Percentiles rank a stretch among this genome's conserved stretches.
Conservation (phyloP, 1,140 invertebrate species). For the Rhizoglyphus robini region DNA sequence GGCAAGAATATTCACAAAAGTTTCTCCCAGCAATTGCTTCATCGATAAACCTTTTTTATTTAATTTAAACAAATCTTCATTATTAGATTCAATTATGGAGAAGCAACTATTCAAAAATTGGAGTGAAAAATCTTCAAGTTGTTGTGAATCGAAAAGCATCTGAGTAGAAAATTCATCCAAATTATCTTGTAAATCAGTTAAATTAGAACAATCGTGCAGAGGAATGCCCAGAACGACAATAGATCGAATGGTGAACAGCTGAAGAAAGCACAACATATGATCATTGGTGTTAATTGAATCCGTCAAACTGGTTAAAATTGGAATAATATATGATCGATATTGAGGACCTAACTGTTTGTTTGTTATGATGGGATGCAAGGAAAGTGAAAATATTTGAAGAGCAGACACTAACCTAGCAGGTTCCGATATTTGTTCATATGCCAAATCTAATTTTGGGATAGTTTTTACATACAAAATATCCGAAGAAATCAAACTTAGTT, state of each 20-base stretch:
- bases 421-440: constrained; percentile 70
- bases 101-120: constrained; percentile 66
- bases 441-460: constrained; percentile 58
- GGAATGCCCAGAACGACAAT: constrained; percentile 58
- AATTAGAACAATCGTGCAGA: constrained; percentile 63
- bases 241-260: constrained; percentile 61
- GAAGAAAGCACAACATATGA: constrained; percentile 56
- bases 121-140: constrained; percentile 74
- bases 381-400: neutral
- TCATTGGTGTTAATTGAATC: constrained; percentile 85
- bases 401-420: constrained; percentile 60
- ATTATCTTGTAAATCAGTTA: constrained; percentile 41
- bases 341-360: constrained; percentile 39
- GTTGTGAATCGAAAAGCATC: constrained; percentile 60
- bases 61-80: constrained; percentile 1
- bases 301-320: constrained; percentile 57
- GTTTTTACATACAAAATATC: constrained; percentile 52
- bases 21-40: neutral
- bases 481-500: constrained; percentile 64
- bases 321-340: constrained; percentile 63
- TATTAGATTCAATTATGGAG: constrained; percentile 46
- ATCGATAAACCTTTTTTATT: neutral
- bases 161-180: constrained; percentile 59
- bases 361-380: neutral
- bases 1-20: neutral